These are phyloP conservation scores for Temnothorax unifasciatus DNA, from an alignment of 2,888 invertebrate species.

Conservation along the genomic window DNA sequence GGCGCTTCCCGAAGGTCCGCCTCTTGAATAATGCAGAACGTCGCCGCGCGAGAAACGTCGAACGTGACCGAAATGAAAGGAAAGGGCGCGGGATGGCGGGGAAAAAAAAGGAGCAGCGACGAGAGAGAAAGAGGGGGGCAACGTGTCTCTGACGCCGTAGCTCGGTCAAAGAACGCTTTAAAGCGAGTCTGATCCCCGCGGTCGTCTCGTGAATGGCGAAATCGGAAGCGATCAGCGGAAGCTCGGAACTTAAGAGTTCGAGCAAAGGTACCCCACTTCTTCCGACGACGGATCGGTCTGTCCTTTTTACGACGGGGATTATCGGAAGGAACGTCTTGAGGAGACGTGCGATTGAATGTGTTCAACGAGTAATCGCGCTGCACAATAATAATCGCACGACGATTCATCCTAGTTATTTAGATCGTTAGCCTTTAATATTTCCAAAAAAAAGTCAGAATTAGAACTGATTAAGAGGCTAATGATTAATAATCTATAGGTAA, in stretches of 20 bases:
- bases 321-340: neutral
- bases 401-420: neutral
- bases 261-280: neutral
- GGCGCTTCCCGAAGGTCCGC: conserved; percentile 51
- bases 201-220: conserved; percentile 58
- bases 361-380: neutral
- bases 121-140: conserved; percentile 29
- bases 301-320: conserved; percentile 10
- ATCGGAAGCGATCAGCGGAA: conserved; percentile 60
- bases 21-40: conserved; percentile 69
- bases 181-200: conserved; percentile 41
- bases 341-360: neutral
- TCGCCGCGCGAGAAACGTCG: conserved; percentile 65
- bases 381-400: neutral
- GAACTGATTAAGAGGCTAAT: no score
- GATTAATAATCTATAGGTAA: neutral
- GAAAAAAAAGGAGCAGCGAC: conserved; percentile 48
- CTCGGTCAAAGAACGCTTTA: conserved; percentile 59
- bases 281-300: conserved; percentile 4
- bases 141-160: conserved; percentile 64
- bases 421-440: neutral
- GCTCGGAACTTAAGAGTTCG: conserved; percentile 32
- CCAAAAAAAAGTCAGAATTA: neutral
- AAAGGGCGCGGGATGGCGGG: conserved; percentile 33
- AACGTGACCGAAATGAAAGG: conserved; percentile 76